Conservation (phyloP, 2,888 invertebrate species). For the Lasioglossum zephyrum region DNA sequence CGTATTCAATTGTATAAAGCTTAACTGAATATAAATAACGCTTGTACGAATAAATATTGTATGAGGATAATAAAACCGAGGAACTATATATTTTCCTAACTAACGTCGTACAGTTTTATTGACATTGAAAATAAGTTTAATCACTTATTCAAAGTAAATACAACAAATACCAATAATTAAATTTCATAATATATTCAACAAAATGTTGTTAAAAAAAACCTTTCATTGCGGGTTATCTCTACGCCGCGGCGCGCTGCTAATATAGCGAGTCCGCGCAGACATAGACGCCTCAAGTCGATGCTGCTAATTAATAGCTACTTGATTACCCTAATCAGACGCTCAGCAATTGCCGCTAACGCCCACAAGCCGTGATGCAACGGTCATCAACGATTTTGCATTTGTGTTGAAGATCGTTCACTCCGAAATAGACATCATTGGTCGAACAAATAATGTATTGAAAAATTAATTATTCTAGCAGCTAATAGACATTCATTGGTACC, state of each 20-base stretch:
- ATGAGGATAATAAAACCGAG: conserved; percentile 48
- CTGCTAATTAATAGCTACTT: conserved; percentile 8
- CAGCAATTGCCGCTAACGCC: background rate
- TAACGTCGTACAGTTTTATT: background rate
- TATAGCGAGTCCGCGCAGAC: background rate
- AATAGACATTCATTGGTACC: background rate
- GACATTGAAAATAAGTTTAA: background rate
- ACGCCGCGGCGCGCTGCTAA: background rate
- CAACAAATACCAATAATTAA: background rate
- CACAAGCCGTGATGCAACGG: background rate
- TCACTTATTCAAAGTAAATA: background rate
- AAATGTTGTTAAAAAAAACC: background rate
- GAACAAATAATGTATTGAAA: background rate
- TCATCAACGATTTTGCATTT: background rate
- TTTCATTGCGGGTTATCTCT: background rate
- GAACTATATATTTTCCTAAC: conserved; percentile 28
- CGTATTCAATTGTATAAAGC: conserved; percentile 48
- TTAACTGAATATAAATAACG: conserved; percentile 27
- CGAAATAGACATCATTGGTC: background rate
- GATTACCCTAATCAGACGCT: background rate
- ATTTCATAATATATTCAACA: background rate
- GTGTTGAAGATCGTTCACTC: background rate
- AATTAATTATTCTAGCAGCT: background rate
- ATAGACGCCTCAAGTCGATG: background rate
- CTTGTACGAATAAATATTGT: conserved; percentile 38